Percentiles rank a stretch among this genome's conserved stretches.
phyloP scores from a whole-genome alignment of 2,113 vertebrate genomes.

The Cheilinus undulatus region DNA sequence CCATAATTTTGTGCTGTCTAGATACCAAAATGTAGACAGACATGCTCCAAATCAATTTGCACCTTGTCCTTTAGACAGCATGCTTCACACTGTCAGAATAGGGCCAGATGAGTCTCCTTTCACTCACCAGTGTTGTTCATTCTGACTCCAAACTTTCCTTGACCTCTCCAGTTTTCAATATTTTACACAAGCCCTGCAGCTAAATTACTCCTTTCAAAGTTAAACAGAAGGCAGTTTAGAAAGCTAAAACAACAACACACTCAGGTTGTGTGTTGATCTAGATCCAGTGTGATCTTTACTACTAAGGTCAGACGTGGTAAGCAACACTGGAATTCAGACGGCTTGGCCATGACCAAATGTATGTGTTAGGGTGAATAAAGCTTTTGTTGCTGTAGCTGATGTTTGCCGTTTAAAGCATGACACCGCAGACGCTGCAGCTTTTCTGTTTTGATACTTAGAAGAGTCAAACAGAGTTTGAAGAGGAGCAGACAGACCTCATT shows the following conservation, averaged over 20 bases:
- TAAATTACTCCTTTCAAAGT: slow-evolving; percentile 12
- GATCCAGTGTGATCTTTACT: background rate
- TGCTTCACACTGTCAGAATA: no score
- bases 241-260: background rate
- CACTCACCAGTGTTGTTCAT: slow-evolving; percentile 18
- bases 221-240: background rate
- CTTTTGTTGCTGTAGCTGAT: background rate
- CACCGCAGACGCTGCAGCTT: background rate
- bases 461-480: background rate
- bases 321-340: no score
- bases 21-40: no score
- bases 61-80: no score
- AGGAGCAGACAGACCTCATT: background rate
- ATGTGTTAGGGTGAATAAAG: background rate
- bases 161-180: slow-evolving; percentile 15
- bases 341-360: background rate
- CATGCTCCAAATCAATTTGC: no score
- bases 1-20: no score
- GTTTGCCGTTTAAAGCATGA: background rate
- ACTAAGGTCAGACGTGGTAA: no score
- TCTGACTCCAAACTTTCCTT: slow-evolving; percentile 33
- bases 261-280: background rate
- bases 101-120: no score
- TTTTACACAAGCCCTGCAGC: slow-evolving; percentile 25
- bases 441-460: background rate